phyloP scores from a whole-genome alignment of 2,113 vertebrate species.

The Sturnira hondurensis region DNA sequence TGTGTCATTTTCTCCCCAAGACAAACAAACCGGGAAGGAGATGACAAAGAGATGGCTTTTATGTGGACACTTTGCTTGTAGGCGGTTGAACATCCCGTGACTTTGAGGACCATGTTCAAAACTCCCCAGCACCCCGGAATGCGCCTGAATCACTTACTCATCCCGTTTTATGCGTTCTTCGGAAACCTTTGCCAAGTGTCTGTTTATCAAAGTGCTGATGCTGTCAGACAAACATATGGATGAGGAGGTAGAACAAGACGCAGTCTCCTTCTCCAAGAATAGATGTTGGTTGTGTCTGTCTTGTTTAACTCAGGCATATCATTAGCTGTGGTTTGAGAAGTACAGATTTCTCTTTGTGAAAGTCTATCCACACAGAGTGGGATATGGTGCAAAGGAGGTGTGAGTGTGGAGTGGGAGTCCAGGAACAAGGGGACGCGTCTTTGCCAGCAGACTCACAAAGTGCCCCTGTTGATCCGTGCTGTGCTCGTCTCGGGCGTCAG shows the following conservation, averaged over 20 bases:
- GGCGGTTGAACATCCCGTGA: not conserved
- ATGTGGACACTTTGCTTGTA: not conserved
- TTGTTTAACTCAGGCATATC: not conserved
- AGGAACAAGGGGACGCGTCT: not conserved
- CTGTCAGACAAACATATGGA: conserved; percentile 11
- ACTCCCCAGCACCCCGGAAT: not conserved
- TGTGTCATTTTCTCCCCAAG: conserved; percentile 30
- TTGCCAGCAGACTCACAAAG: not conserved
- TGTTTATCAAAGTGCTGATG: not conserved
- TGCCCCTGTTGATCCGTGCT: too few species aligned
- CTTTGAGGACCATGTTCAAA: not conserved
- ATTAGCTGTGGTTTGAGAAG: not conserved
- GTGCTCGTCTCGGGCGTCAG: not conserved
- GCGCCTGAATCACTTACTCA: not conserved
- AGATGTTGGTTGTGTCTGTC: not conserved
- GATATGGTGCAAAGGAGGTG: not conserved
- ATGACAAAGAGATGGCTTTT: conserved; percentile 51
- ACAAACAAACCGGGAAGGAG: conserved; percentile 52
- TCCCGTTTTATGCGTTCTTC: not conserved
- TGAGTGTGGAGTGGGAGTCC: not conserved
- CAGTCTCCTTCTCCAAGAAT: not conserved
- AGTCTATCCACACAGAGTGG: not conserved
- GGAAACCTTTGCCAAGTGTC: not conserved
- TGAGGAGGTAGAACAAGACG: not conserved
- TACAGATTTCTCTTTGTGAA: not conserved